Conservation (phyloP, 2,797 vertebrate genomes). For the Balearica regulorum region DNA sequence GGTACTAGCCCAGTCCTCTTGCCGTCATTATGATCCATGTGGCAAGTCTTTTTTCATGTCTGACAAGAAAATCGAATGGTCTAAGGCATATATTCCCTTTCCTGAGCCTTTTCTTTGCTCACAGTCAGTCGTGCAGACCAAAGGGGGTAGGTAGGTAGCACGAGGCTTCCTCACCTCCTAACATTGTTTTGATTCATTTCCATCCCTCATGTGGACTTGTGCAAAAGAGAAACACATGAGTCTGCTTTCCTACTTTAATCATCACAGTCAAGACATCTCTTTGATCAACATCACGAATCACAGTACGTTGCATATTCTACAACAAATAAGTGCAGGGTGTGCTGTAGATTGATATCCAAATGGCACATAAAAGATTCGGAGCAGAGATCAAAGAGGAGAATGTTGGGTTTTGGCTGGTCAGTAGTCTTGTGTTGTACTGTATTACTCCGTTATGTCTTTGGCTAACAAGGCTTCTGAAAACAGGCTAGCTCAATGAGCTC, state of each 20-base stretch:
- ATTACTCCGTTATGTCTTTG: neutral
- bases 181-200: neutral
- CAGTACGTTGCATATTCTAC: neutral
- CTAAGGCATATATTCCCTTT: neutral
- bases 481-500: neutral
- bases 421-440: neutral
- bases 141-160: neutral
- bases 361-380: neutral
- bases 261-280: neutral
- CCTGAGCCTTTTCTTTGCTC: neutral
- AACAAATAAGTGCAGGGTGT: neutral
- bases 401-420: neutral
- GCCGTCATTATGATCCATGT: neutral
- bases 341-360: conserved; percentile 8
- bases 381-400: conserved; percentile 20
- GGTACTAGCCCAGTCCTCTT: neutral
- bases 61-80: neutral
- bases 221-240: conserved; percentile 1
- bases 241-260: conserved; percentile 13
- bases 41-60: neutral
- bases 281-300: conserved; percentile 46
- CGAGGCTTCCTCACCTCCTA: neutral
- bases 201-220: neutral
- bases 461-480: neutral
- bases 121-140: neutral